phyloP scores from a whole-genome alignment of 2,888 invertebrate genomes.

The Phaonia tiefii region DNA sequence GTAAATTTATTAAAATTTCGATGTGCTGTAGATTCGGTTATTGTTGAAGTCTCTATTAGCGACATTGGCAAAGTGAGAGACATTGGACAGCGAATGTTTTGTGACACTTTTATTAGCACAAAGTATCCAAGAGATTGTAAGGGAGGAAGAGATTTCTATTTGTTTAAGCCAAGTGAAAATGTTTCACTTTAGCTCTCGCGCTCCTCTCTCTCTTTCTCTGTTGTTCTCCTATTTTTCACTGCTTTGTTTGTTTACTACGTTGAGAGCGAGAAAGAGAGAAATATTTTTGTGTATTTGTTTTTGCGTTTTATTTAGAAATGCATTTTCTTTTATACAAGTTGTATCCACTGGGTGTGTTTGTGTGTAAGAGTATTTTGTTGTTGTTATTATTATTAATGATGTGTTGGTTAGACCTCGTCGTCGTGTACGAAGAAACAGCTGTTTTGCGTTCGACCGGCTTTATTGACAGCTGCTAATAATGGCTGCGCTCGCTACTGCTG shows the following conservation, averaged over 20 bases:
- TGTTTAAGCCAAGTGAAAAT: background rate
- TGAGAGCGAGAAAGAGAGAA: background rate
- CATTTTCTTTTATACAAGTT: slow-evolving; percentile 45
- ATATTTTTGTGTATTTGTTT: slow-evolving; percentile 31
- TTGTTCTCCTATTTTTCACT: background rate
- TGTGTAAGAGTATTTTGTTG: slow-evolving; percentile 31
- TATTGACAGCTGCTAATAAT: slow-evolving; percentile 73
- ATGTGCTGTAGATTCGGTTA: slow-evolving; percentile 63
- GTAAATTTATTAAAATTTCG: slow-evolving; percentile 64
- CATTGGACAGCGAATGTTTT: slow-evolving; percentile 37
- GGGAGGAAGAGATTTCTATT: slow-evolving; percentile 23
- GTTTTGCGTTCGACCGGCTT: slow-evolving; percentile 75
- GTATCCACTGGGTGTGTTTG: slow-evolving; percentile 5
- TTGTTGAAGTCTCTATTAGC: slow-evolving; percentile 65
- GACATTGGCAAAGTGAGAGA: slow-evolving; percentile 66
- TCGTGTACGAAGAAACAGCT: slow-evolving; percentile 58
- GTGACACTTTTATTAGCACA: background rate
- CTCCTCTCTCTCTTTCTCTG: slow-evolving; percentile 3
- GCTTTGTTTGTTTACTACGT: background rate
- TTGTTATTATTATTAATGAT: background rate
- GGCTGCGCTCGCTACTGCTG: slow-evolving; percentile 51
- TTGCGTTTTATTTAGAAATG: slow-evolving; percentile 55
- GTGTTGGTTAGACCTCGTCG: background rate
- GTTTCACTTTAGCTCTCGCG: background rate
- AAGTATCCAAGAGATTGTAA: slow-evolving; percentile 33